Percentiles rank a stretch among this genome's conserved stretches.
phyloP scores from a whole-genome alignment of 2,888 invertebrate genomes.

The Apocheima hispidaria region DNA sequence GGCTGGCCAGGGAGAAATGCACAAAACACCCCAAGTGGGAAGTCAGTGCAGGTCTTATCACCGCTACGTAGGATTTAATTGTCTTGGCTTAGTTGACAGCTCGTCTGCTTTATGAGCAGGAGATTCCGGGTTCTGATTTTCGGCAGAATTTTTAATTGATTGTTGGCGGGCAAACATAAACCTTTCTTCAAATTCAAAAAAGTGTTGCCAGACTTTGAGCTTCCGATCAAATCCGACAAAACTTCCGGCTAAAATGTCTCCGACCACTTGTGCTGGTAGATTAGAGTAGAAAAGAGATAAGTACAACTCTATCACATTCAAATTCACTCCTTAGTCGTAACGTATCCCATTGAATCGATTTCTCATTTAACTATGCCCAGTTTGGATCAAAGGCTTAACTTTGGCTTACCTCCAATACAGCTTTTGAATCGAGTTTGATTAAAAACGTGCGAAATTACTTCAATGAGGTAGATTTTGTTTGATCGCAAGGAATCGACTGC shows the following conservation, averaged over 20 bases:
- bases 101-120: too few relatives aligned
- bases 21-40: too few relatives aligned
- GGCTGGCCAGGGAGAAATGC: too few relatives aligned
- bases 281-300: background rate
- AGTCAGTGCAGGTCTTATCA: too few relatives aligned
- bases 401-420: background rate
- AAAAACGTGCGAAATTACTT: slow-evolving; percentile 16
- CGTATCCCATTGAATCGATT: slow-evolving; percentile 14
- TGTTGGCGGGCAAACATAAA: too few relatives aligned
- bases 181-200: too few relatives aligned
- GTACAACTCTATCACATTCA: background rate
- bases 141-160: too few relatives aligned
- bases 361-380: slow-evolving; percentile 26
- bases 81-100: too few relatives aligned
- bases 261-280: background rate
- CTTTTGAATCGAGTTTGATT: slow-evolving; percentile 27
- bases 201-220: background rate
- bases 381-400: slow-evolving; percentile 17
- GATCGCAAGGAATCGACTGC: too few relatives aligned
- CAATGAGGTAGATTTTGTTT: background rate
- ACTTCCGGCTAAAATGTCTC: background rate
- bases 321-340: slow-evolving; percentile 13
- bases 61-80: too few relatives aligned
- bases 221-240: background rate
- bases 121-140: too few relatives aligned